Conservation (phyloP, 2,113 vertebrate genomes). For the Entomyzon cyanotis region DNA sequence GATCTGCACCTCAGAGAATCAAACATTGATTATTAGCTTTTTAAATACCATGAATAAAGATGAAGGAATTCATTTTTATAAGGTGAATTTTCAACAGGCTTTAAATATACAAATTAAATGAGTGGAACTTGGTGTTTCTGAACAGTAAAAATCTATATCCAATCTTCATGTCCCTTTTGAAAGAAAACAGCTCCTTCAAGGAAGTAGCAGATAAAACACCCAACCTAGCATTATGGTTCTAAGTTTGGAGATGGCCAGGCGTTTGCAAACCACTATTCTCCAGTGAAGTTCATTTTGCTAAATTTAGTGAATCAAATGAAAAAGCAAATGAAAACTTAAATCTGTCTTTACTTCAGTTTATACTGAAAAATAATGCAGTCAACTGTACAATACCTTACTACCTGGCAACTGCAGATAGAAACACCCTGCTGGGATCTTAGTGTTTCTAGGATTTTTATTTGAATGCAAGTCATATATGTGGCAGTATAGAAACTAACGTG, state of each 20-base stretch:
- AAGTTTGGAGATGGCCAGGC: neutral
- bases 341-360: neutral
- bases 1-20: neutral
- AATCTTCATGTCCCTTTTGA: neutral
- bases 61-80: neutral
- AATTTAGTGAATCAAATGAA: neutral
- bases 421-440: neutral
- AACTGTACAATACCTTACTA: neutral
- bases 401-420: neutral
- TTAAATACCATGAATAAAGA: neutral
- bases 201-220: neutral
- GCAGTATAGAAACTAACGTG: neutral
- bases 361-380: neutral
- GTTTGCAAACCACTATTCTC: neutral
- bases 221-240: neutral
- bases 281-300: neutral
- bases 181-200: neutral
- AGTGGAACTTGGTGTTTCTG: neutral
- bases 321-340: neutral
- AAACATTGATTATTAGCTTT: neutral
- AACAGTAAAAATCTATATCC: neutral
- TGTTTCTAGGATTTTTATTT: neutral
- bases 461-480: neutral
- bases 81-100: neutral
- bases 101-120: neutral